Conservation (phyloP, 2,113 vertebrate genomes). For the Pseudorectes ferrugineus region DNA sequence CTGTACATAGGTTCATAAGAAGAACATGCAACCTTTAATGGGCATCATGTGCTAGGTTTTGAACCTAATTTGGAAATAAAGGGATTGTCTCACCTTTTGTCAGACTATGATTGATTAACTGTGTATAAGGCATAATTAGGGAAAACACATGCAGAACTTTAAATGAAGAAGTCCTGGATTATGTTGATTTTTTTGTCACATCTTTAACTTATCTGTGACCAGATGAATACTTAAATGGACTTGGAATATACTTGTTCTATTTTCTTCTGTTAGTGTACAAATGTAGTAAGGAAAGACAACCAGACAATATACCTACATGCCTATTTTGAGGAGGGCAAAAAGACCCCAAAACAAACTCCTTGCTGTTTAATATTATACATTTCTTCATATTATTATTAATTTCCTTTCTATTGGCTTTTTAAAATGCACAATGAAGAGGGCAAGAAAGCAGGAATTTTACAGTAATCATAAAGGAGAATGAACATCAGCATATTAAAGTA, state of each 20-base stretch:
- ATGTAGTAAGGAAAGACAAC: neutral
- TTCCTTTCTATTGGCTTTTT: neutral
- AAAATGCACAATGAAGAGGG: neutral
- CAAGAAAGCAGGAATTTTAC: neutral
- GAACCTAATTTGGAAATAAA: neutral
- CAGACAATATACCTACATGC: fast-evolving
- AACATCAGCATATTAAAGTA: neutral
- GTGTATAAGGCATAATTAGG: neutral
- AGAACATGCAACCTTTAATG: neutral
- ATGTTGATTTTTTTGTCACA: neutral
- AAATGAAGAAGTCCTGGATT: neutral
- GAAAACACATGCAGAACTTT: neutral
- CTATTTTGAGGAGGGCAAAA: neutral
- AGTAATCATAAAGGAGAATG: neutral
- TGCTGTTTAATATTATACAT: neutral
- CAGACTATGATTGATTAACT: neutral
- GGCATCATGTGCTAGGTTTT: neutral
- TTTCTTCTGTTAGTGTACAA: neutral
- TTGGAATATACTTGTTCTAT: neutral
- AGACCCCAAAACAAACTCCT: fast-evolving
- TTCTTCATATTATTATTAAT: neutral
- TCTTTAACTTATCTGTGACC: neutral
- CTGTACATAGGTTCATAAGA: neutral
- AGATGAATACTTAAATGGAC: neutral
- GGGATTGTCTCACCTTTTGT: neutral